Conservation (phyloP, 2,113 vertebrate species). For the Rutilus rutilus region DNA sequence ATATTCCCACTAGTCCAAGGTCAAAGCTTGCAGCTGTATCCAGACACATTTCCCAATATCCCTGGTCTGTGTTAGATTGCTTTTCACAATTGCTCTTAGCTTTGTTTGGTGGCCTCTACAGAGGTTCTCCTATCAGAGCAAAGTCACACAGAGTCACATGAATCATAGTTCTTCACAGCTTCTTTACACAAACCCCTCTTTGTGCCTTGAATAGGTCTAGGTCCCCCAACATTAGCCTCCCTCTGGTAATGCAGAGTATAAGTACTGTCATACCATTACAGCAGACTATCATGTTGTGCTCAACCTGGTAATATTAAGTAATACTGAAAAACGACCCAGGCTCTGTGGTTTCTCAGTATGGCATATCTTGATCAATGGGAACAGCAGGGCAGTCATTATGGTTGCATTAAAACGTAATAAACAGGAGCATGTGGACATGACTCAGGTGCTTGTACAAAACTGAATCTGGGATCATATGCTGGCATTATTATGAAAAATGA, state of each 20-base stretch:
- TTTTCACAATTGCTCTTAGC: conserved; percentile 62
- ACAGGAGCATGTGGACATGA: conserved; percentile 34
- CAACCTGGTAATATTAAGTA: conserved; percentile 28
- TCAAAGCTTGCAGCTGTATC: conserved; percentile 43
- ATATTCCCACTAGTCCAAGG: conserved; percentile 42
- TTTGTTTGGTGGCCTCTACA: conserved; percentile 30
- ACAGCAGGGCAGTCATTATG: conserved; percentile 44
- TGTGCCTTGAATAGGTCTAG: background rate
- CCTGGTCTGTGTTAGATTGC: conserved; percentile 51
- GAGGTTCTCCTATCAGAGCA: conserved; percentile 5
- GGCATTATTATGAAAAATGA: conserved; percentile 51
- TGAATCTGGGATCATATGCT: conserved; percentile 30
- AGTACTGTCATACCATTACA: conserved; percentile 14
- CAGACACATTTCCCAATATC: conserved; percentile 36
- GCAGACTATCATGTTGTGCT: conserved; percentile 18
- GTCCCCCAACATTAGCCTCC: background rate
- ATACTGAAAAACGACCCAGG: conserved; percentile 38
- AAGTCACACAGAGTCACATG: conserved; percentile 23
- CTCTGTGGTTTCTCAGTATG: background rate
- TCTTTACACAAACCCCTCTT: background rate
- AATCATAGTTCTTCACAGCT: conserved; percentile 8
- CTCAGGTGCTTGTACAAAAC: conserved; percentile 35
- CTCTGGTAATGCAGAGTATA: conserved; percentile 34
- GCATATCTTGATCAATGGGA: conserved; percentile 48
- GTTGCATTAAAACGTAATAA: conserved; percentile 61